phyloP scores from a whole-genome alignment of 2,113 vertebrate genomes.

The Oncorhynchus masou region DNA sequence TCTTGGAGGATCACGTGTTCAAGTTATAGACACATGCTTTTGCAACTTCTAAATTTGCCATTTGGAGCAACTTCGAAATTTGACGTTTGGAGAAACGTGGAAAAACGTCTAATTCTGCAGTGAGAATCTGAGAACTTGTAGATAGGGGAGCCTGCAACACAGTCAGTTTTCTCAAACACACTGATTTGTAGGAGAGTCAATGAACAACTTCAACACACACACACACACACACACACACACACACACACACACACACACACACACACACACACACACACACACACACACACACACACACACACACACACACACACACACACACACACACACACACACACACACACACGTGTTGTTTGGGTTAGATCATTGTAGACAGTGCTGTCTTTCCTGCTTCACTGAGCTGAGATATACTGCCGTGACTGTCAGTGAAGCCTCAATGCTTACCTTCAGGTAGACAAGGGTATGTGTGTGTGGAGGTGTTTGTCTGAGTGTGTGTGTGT shows the following conservation, averaged over 20 bases:
- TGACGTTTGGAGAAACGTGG: too few species aligned
- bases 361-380: conserved; percentile 67
- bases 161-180: too few species aligned
- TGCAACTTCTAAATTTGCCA: too few species aligned
- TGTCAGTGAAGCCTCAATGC: conserved; percentile 65
- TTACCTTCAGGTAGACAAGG: conserved; percentile 57
- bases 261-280: background rate
- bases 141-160: background rate
- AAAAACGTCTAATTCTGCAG: too few species aligned
- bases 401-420: conserved; percentile 66
- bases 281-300: background rate
- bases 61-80: too few species aligned
- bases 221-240: background rate
- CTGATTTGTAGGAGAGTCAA: background rate
- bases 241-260: background rate
- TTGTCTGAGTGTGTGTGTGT: conserved; percentile 10
- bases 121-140: too few species aligned
- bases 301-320: background rate
- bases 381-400: conserved; percentile 69
- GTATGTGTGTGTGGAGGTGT: conserved; percentile 8
- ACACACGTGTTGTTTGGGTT: conserved; percentile 60
- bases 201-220: background rate
- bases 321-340: background rate
- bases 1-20: too few species aligned
- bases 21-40: too few species aligned